phyloP scores from a whole-genome alignment of 2,797 vertebrate genomes.

The Sebastes itinus region DNA sequence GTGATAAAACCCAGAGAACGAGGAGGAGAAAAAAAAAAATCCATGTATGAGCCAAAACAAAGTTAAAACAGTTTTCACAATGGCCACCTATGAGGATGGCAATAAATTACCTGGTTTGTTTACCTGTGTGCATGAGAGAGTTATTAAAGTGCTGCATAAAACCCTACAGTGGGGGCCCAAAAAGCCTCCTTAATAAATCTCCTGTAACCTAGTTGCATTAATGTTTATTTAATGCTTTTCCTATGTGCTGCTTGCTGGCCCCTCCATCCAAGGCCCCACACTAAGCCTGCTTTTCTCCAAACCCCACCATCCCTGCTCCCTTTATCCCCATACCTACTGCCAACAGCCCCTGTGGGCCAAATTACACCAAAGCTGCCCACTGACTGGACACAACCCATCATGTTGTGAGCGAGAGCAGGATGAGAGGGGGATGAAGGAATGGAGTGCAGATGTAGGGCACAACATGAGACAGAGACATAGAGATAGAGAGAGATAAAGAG shows the following conservation, averaged over 20 bases:
- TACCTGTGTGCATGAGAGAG: conserved; percentile 83
- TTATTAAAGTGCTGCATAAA: conserved; percentile 82
- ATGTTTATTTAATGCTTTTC: conserved; percentile 86
- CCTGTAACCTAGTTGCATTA: conserved; percentile 86
- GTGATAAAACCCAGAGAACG: conserved; percentile 25
- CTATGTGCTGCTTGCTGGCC: conserved; percentile 76
- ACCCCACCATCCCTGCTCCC: conserved; percentile 65
- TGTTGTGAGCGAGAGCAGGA: conserved; percentile 49
- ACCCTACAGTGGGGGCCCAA: conserved; percentile 75
- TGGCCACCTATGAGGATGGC: conserved; percentile 70
- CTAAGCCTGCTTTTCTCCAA: conserved; percentile 79
- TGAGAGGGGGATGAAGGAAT: conserved; percentile 53
- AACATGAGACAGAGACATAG: not conserved
- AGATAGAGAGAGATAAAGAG: not conserved
- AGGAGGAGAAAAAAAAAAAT: conserved; percentile 3
- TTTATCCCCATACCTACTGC: conserved; percentile 75
- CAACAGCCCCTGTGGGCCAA: conserved; percentile 73
- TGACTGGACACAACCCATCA: conserved; percentile 72
- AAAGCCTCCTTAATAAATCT: conserved; percentile 85
- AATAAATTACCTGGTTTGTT: conserved; percentile 82
- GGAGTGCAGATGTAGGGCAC: conserved; percentile 27
- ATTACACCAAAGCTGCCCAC: conserved; percentile 75
- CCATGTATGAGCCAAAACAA: conserved; percentile 45
- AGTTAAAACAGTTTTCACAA: conserved; percentile 57
- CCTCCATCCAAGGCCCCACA: conserved; percentile 71